These are phyloP conservation scores for Tipula unca DNA, from an alignment of 2,888 invertebrate genomes.

Conservation along the genomic window DNA sequence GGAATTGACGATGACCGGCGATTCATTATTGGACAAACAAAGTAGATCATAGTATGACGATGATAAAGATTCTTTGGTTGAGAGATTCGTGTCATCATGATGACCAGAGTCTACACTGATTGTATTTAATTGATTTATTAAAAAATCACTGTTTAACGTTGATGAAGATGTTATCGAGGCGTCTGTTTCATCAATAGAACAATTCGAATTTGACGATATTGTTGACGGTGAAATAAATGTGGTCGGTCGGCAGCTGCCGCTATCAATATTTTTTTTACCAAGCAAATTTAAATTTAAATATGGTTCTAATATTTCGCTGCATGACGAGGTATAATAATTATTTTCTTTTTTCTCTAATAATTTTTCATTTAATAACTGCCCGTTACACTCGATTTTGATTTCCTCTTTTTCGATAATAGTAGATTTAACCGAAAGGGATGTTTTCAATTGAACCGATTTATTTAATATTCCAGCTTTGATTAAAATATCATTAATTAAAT, in stretches of 20 bases:
- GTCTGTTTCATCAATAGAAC: background rate
- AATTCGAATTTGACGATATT: constrained; percentile 17
- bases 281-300: constrained; percentile 27
- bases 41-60: background rate
- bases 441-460: constrained; percentile 61
- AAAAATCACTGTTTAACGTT: background rate
- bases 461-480: constrained; percentile 56
- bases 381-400: constrained; percentile 57
- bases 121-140: background rate
- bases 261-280: background rate
- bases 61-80: background rate
- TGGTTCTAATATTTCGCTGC: constrained; percentile 60
- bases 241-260: background rate
- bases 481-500: constrained; percentile 58
- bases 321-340: constrained; percentile 57
- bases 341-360: constrained; percentile 62
- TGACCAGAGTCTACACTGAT: background rate
- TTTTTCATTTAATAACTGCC: constrained; percentile 59
- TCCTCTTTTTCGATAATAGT: constrained; percentile 62
- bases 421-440: constrained; percentile 60
- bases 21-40: background rate
- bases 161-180: background rate
- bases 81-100: constrained; percentile 17
- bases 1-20: background rate
- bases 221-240: constrained; percentile 19